Percentiles rank a stretch among this genome's conserved stretches.
These are phyloP conservation scores for Sphyrna mokarran DNA, from an alignment of 2,113 vertebrate genomes.

Conservation along the genomic window DNA sequence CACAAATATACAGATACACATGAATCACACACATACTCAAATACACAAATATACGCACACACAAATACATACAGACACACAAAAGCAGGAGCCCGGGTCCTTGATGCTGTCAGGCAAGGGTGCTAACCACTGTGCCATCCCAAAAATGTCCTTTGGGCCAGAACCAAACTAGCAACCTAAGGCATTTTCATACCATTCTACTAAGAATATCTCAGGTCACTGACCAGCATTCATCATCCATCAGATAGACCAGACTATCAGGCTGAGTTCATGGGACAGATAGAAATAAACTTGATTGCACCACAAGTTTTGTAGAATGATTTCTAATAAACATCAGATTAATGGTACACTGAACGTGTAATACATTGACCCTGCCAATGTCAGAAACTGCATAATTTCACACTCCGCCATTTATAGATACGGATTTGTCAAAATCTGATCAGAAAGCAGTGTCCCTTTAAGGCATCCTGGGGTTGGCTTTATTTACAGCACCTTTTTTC, in stretches of 20 bases:
- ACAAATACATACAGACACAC: too few relatives aligned
- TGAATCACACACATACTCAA: too few relatives aligned
- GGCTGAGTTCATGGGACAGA: not conserved
- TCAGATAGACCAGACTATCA: not conserved
- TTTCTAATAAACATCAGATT: not conserved
- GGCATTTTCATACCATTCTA: too few relatives aligned
- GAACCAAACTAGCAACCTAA: too few relatives aligned
- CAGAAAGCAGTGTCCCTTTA: not conserved
- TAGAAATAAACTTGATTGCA: not conserved
- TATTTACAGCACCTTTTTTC: not conserved
- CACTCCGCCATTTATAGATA: not conserved
- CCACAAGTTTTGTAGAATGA: not conserved
- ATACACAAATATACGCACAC: too few relatives aligned
- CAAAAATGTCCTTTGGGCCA: too few relatives aligned
- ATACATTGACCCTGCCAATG: not conserved
- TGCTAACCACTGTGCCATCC: not conserved
- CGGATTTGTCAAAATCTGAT: not conserved
- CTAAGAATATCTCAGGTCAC: not conserved
- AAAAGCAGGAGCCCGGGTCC: too few relatives aligned
- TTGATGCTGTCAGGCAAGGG: too few relatives aligned
- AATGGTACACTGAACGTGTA: not conserved
- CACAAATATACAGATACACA: too few relatives aligned
- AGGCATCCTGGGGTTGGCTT: not conserved
- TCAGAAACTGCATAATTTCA: not conserved
- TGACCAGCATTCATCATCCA: not conserved